These are phyloP conservation scores for Stigmatopora nigra DNA, from an alignment of 2,113 vertebrate species.

Conservation along the genomic window DNA sequence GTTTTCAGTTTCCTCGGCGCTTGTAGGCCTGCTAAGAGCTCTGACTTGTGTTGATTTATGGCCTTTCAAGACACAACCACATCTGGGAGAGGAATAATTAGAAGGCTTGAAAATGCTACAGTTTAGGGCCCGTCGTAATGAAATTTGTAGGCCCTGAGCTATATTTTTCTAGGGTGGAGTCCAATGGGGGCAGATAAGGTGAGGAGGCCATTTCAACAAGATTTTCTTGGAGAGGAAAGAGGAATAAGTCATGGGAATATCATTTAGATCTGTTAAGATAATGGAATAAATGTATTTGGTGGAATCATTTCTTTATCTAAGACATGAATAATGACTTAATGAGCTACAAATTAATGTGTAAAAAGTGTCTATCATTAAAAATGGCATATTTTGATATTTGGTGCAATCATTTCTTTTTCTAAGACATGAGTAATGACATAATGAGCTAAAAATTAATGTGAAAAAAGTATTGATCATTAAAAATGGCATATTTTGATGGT, in stretches of 20 bases:
- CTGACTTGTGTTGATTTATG: conserved; percentile 77
- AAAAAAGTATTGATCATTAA: too few relatives aligned
- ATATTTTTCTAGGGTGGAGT: conserved; percentile 41
- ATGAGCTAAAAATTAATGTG: too few relatives aligned
- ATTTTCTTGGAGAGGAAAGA: background rate
- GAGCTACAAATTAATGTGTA: too few relatives aligned
- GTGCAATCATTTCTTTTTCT: too few relatives aligned
- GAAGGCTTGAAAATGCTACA: conserved; percentile 77
- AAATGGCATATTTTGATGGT: too few relatives aligned
- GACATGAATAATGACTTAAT: too few relatives aligned
- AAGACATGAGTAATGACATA: too few relatives aligned
- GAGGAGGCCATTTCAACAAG: conserved; percentile 26
- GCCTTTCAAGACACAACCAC: conserved; percentile 75
- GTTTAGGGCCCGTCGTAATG: conserved; percentile 77
- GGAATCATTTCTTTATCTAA: too few relatives aligned
- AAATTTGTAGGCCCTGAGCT: conserved; percentile 68
- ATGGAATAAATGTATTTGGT: too few relatives aligned
- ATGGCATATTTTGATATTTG: too few relatives aligned
- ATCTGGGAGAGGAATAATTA: conserved; percentile 85
- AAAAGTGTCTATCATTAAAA: too few relatives aligned
- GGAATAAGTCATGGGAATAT: background rate
- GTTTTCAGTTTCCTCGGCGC: conserved; percentile 87
- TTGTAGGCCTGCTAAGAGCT: conserved; percentile 72
- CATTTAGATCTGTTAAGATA: too few relatives aligned
- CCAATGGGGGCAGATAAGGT: conserved; percentile 25